Conservation (phyloP, 2,113 vertebrate genomes). For the Cheirogaleus medius region DNA sequence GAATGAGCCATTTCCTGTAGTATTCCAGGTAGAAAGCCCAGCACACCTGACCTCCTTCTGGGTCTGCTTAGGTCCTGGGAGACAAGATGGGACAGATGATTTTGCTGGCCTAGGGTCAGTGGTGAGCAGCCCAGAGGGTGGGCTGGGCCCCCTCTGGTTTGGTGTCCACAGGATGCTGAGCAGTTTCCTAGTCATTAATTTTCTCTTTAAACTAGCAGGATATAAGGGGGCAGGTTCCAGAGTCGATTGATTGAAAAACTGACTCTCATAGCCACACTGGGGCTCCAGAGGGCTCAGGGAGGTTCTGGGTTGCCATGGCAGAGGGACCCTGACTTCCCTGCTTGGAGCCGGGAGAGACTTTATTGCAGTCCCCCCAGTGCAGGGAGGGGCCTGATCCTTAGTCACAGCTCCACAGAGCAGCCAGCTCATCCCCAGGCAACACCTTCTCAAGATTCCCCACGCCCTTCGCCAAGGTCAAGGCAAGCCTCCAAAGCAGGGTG, state of each 20-base stretch:
- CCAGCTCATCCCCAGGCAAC: neutral
- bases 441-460: neutral
- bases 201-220: neutral
- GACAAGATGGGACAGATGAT: neutral
- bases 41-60: neutral
- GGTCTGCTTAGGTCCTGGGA: neutral
- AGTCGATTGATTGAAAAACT: neutral
- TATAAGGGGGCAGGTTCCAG: neutral
- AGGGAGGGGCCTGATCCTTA: neutral
- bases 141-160: neutral
- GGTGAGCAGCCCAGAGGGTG: neutral
- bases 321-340: neutral
- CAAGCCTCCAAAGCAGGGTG: neutral
- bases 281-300: neutral
- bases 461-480: neutral
- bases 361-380: neutral
- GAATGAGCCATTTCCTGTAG: neutral
- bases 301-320: no score
- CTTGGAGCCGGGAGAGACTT: neutral
- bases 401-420: neutral
- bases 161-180: neutral
- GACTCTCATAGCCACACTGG: neutral
- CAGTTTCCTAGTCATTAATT: neutral
- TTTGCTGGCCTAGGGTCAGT: neutral
- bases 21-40: neutral